A percentile compares a stretch with the other conserved stretches of the same genome.
These are phyloP conservation scores for Catostomus latipinnis DNA, from an alignment of 2,797 vertebrate species.

Conservation along the genomic window DNA sequence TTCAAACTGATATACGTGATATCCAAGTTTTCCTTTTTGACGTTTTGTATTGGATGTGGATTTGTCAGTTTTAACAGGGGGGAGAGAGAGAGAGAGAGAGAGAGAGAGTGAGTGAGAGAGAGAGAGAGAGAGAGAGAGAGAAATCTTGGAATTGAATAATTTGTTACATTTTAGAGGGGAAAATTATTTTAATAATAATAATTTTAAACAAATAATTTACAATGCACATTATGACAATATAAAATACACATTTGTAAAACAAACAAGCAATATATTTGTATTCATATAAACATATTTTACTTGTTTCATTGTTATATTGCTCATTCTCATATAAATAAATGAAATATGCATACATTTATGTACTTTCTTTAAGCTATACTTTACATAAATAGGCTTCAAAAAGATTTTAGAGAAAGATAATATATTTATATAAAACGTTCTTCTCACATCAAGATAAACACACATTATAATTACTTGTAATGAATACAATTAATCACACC, in stretches of 20 bases:
- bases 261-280: not conserved
- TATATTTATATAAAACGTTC: not conserved
- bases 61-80: constrained; percentile 19
- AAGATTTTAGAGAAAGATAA: not conserved
- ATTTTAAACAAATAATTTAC: too few relatives aligned
- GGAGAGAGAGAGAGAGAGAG: not conserved
- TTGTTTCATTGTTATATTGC: not conserved
- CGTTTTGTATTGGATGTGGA: constrained; percentile 36
- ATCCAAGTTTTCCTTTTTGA: constrained; percentile 18
- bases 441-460: not conserved
- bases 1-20: constrained; percentile 16
- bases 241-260: not conserved
- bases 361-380: not conserved
- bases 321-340: not conserved
- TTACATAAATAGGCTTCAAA: not conserved
- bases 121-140: constrained; percentile 9
- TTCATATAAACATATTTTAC: not conserved
- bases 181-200: too few relatives aligned
- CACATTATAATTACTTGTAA: not conserved
- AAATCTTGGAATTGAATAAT: not conserved
- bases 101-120: not conserved
- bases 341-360: too few relatives aligned
- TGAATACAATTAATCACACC: too few relatives aligned
- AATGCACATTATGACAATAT: not conserved
- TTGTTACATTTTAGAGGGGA: not conserved